Evolutionary conservation across 2,113 vertebrate genomes (phyloP).

Genomic region (Atractosteus spatula): DNA sequence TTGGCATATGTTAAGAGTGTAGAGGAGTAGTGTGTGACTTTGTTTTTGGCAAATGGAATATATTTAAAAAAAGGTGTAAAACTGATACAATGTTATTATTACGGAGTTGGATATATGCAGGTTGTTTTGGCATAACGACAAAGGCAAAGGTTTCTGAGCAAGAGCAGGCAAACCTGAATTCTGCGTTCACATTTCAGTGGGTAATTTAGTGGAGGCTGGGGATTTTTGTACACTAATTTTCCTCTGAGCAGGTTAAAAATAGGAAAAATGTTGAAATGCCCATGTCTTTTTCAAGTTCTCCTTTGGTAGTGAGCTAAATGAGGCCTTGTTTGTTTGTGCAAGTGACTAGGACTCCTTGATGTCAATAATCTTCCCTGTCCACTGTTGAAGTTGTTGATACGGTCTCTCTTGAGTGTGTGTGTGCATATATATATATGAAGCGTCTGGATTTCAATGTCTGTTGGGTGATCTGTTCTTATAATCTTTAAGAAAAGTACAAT

Average conservation of each 20-base stretch:
- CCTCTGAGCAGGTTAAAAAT: too few relatives aligned
- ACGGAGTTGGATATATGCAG: constrained; percentile 24
- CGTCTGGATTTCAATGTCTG: constrained; percentile 22
- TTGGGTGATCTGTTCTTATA: constrained; percentile 31
- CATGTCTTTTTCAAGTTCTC: too few relatives aligned
- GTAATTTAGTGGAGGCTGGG: too few relatives aligned
- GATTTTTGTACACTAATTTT: too few relatives aligned
- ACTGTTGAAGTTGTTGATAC: too few relatives aligned
- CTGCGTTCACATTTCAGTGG: constrained; percentile 29
- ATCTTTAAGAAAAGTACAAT: constrained; percentile 42
- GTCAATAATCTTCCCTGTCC: too few relatives aligned
- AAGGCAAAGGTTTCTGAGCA: constrained; percentile 30
- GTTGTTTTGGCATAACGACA: too few relatives aligned
- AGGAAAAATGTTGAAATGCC: too few relatives aligned
- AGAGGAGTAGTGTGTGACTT: constrained; percentile 6
- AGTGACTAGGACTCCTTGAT: too few relatives aligned
- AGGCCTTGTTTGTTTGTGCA: too few relatives aligned
- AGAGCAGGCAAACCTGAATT: constrained; percentile 26
- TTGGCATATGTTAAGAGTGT: constrained; percentile 5
- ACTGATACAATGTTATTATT: neutral
- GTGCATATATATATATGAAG: neutral
- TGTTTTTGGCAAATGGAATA: constrained; percentile 17
- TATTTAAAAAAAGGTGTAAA: constrained; percentile 8
- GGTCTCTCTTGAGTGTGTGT: too few relatives aligned
- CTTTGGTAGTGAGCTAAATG: too few relatives aligned